Evolutionary conservation across 2,888 invertebrate species (phyloP), one percentile per base, ranked within the genome.

Genomic region (Arenicola marina): DNA sequence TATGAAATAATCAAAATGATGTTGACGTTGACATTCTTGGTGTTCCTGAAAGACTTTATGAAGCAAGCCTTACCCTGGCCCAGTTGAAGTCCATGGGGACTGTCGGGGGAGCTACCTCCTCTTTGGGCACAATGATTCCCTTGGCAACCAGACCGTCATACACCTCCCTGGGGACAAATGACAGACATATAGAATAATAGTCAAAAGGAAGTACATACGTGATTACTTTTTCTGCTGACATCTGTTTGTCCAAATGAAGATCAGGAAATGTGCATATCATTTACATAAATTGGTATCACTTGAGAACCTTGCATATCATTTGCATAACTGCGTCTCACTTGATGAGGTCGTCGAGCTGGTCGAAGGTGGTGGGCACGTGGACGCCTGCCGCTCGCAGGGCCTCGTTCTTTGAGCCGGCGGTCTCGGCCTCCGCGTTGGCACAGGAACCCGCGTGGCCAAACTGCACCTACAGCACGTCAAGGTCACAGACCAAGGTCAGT

Each of bases 1-100:
- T 48, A 21, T 18, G 21, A 21, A 21, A 48, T 38, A 15, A 15
- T 38, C 38, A 38, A 38, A 15, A 15, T 38, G 38, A 15, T 38
- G 38, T 38, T 38, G 38, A 15, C 11, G 38, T 38, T 15, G 38
- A 38, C n/a, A n/a, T n/a, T n/a, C n/a, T n/a, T n/a, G n/a, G n/a
- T n/a, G n/a, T n/a, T n/a, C n/a, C n/a, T n/a, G n/a, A n/a, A n/a
- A n/a, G n/a, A n/a, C n/a, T n/a, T 38, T 38, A 15, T 15, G 43
- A 15, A n/a, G 11, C n/a, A 38, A 38, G n/a, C 68, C 81, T 71
- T 71, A 86, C 86, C 84, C 93, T 89, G 0, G 98, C 98, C 98
- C 98, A 99, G 68, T 91, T 93, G 84, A 94, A 99, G 84, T 99
- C 98, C 98, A 99, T 98, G 7, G 98, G 98, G n/a, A 99, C 97